phyloP scores from a whole-genome alignment of 2,113 vertebrate species.

The Porphyrio hochstetteri region DNA sequence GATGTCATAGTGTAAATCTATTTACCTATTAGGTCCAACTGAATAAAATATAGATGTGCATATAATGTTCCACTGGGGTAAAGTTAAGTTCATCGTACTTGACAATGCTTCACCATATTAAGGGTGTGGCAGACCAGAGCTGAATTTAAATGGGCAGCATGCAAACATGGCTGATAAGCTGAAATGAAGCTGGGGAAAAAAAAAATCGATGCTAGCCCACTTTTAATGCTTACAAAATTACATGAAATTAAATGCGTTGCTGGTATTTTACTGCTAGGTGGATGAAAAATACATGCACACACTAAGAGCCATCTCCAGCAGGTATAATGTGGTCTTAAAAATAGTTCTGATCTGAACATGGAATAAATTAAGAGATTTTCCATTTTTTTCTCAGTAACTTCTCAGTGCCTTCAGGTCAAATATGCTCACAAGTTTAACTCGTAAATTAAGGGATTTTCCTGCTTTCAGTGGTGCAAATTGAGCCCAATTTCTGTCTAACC shows the following conservation, averaged over 20 bases:
- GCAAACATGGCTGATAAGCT: not conserved
- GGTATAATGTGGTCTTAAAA: not conserved
- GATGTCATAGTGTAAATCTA: not conserved
- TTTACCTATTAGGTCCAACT: not conserved
- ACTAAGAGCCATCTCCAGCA: not conserved
- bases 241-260: not conserved
- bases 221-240: not conserved
- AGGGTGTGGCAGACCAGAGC: not conserved
- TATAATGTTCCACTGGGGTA: not conserved
- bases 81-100: not conserved
- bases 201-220: not conserved
- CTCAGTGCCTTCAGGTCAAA: not conserved
- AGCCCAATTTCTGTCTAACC: not conserved
- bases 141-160: constrained; percentile 9
- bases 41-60: not conserved
- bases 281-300: not conserved
- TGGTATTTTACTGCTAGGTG: not conserved
- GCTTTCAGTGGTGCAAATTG: not conserved
- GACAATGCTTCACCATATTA: not conserved
- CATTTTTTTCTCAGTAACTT: not conserved
- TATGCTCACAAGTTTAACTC: not conserved
- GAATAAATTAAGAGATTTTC: constrained; percentile 5
- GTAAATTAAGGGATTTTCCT: not conserved
- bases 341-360: not conserved
- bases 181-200: not conserved